Percentiles rank a stretch among this genome's conserved stretches.
These are phyloP conservation scores for Phrynocephalus guinanensis DNA, from an alignment of 2,797 vertebrate genomes.

Conservation along the genomic window DNA sequence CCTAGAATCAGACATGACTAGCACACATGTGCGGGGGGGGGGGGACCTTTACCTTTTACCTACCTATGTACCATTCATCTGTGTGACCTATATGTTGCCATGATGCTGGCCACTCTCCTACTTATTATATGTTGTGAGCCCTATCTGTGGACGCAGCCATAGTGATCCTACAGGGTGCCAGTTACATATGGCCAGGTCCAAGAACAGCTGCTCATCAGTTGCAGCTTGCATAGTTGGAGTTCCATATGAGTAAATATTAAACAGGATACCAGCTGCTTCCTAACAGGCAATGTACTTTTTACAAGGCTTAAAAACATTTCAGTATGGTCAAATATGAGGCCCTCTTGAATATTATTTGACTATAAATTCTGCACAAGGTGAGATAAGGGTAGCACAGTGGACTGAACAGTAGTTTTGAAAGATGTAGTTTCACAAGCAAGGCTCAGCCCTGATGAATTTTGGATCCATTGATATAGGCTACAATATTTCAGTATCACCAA, in stretches of 20 bases:
- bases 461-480: background rate
- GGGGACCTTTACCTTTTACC: too few species aligned
- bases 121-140: too few species aligned
- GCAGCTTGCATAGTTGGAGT: too few species aligned
- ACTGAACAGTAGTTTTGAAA: background rate
- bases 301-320: background rate
- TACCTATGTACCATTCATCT: background rate
- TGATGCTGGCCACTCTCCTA: background rate
- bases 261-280: too few species aligned
- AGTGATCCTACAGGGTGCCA: background rate
- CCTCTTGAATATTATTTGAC: background rate
- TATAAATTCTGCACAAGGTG: background rate
- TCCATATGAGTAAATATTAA: too few species aligned
- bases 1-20: too few species aligned
- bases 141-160: too few species aligned
- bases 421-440: background rate
- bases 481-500: background rate
- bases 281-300: background rate
- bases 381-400: background rate
- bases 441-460: background rate
- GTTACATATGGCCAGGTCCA: background rate
- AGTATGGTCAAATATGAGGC: background rate
- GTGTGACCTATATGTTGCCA: background rate
- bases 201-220: background rate
- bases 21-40: too few species aligned